phyloP scores from a whole-genome alignment of 2,113 vertebrate genomes.

The Oreotragus oreotragus region DNA sequence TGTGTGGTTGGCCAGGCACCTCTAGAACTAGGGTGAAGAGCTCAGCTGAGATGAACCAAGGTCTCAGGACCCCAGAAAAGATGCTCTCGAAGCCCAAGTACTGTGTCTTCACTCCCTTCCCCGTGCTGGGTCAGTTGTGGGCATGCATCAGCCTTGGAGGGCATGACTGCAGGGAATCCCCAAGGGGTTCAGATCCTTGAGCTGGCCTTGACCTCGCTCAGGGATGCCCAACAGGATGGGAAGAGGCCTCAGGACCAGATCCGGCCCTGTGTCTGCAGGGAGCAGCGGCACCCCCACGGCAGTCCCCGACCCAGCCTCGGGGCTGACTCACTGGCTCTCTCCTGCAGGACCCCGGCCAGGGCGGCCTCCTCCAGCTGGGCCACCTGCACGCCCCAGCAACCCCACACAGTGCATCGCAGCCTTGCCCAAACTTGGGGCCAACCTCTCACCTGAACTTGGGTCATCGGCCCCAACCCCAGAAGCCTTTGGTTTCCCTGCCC shows the following conservation, averaged over 20 bases:
- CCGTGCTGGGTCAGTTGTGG: accelerated
- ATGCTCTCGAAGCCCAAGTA: neutral
- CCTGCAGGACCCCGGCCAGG: neutral
- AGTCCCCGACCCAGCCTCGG: neutral
- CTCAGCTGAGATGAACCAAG: neutral
- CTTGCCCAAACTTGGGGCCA: neutral
- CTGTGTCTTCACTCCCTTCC: neutral
- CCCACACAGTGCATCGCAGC: neutral
- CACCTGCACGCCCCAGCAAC: neutral
- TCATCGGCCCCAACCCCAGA: neutral
- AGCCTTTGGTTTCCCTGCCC: neutral
- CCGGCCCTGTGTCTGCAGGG: neutral
- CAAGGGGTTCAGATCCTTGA: neutral
- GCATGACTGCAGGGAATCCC: neutral
- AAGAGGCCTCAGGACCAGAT: neutral
- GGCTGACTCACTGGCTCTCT: neutral
- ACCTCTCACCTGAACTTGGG: neutral
- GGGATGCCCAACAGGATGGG: neutral
- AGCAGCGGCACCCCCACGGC: neutral
- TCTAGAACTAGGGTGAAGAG: neutral
- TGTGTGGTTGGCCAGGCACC: neutral
- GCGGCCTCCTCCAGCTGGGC: neutral
- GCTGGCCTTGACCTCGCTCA: neutral
- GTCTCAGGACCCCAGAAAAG: neutral
- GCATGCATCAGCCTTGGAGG: neutral